Evolutionary conservation across 2,113 vertebrate genomes (phyloP).

Genomic region (Corythaixoides concolor): DNA sequence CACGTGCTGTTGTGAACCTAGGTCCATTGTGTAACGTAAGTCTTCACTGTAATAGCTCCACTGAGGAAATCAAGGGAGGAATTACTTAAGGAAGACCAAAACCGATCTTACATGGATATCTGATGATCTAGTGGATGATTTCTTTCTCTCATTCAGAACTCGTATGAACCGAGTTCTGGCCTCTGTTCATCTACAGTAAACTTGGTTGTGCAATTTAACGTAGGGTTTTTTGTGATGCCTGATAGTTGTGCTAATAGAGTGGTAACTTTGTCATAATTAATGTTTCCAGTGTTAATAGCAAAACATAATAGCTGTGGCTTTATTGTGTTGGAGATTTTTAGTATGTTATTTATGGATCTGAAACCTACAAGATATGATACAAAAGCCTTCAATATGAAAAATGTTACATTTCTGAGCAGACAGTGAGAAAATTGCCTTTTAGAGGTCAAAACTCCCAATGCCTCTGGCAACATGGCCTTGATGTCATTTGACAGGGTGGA

Average conservation of each 20-base stretch:
- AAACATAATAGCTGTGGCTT: background rate
- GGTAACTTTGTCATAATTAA: background rate
- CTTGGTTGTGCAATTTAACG: background rate
- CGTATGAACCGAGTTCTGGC: background rate
- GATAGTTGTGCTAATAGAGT: background rate
- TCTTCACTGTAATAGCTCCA: background rate
- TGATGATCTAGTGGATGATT: background rate
- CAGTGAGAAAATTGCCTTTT: constrained; percentile 72
- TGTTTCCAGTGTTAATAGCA: background rate
- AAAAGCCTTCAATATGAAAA: constrained; percentile 67
- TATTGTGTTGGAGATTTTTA: constrained; percentile 4
- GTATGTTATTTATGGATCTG: constrained; percentile 47
- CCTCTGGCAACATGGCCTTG: constrained; percentile 68
- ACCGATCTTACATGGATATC: background rate
- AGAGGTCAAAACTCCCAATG: constrained; percentile 64
- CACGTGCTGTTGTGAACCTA: background rate
- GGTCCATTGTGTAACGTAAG: background rate
- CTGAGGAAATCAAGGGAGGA: background rate
- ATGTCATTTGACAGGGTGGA: constrained; percentile 70
- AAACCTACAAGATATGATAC: constrained; percentile 61
- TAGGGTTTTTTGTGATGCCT: background rate
- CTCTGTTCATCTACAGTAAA: background rate
- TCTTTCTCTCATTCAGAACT: background rate
- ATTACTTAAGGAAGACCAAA: background rate
- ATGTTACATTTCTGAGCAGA: constrained; percentile 66